These are phyloP conservation scores for Chrysoperla carnea DNA, from an alignment of 1,140 invertebrate species.

Conservation along the genomic window DNA sequence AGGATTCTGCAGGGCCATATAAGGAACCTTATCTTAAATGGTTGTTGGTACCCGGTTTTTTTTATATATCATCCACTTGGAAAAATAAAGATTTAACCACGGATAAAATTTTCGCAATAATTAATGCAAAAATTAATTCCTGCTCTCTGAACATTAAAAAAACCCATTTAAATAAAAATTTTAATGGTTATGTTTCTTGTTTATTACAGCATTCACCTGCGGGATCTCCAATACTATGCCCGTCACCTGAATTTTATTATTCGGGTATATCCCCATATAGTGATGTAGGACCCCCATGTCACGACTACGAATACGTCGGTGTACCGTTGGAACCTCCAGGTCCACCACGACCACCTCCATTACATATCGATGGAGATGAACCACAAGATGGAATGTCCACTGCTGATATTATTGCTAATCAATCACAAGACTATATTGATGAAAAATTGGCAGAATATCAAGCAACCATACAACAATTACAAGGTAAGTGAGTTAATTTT, in stretches of 20 bases:
- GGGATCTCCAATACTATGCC: slow-evolving; percentile 33
- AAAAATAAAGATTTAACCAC: too few relatives aligned
- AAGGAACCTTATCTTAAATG: too few relatives aligned
- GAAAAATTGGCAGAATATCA: slow-evolving; percentile 87
- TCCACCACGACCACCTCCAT: slow-evolving; percentile 35
- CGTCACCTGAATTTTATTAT: slow-evolving; percentile 42
- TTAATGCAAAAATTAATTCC: too few relatives aligned
- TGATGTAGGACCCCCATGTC: slow-evolving; percentile 17
- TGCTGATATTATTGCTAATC: slow-evolving; percentile 78
- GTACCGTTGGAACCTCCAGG: slow-evolving; percentile 49
- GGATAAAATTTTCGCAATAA: too few relatives aligned
- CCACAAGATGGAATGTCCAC: slow-evolving; percentile 61
- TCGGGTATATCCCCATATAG: slow-evolving; percentile 25
- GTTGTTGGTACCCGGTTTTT: too few relatives aligned
- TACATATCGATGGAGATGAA: slow-evolving; percentile 28
- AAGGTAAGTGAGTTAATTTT: slow-evolving; percentile 43
- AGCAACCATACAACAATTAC: slow-evolving; percentile 73
- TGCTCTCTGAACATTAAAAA: too few relatives aligned
- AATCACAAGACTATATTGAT: slow-evolving; percentile 87
- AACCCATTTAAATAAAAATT: too few relatives aligned
- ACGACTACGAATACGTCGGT: slow-evolving; percentile 40
- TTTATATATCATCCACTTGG: too few relatives aligned
- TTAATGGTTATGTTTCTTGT: background rate
- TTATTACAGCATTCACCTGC: slow-evolving; percentile 8
- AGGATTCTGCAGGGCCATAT: too few relatives aligned